Percentiles rank a stretch among this genome's conserved stretches.
Conservation (phyloP, 2,113 vertebrate species). For the Saccopteryx leptura region DNA sequence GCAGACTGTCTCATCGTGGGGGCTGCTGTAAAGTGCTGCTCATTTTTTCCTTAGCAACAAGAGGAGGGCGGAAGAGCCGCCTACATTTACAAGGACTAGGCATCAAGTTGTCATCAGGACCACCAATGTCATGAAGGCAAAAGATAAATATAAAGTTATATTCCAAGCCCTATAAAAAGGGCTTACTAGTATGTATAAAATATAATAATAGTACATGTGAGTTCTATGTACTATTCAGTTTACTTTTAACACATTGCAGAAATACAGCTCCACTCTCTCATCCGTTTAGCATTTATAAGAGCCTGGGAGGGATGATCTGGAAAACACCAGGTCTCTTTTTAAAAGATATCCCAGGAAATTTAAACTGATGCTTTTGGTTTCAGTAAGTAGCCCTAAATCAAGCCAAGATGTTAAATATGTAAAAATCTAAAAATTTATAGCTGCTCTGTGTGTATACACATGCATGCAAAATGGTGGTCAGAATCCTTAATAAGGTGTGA, state of each 20-base stretch:
- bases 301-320: not conserved
- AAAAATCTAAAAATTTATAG: not conserved
- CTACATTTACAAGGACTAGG: not conserved
- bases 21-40: not conserved
- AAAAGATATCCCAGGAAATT: constrained; percentile 23
- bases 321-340: constrained; percentile 40
- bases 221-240: not conserved
- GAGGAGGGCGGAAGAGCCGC: not conserved
- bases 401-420: not conserved
- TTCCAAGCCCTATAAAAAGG: not conserved
- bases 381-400: constrained; percentile 9
- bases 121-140: constrained; percentile 25
- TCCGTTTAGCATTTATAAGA: constrained; percentile 60
- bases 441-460: not conserved
- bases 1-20: not conserved
- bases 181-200: too few relatives aligned
- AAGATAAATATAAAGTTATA: constrained; percentile 57
- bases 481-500: not conserved
- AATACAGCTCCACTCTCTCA: not conserved
- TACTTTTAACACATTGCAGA: constrained; percentile 14
- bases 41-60: not conserved
- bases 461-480: not conserved
- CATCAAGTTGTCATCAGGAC: not conserved
- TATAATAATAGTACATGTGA: not conserved
- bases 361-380: constrained; percentile 42